These are phyloP conservation scores for Elephantulus edwardii DNA, from an alignment of 2,113 vertebrate species.

Conservation along the genomic window DNA sequence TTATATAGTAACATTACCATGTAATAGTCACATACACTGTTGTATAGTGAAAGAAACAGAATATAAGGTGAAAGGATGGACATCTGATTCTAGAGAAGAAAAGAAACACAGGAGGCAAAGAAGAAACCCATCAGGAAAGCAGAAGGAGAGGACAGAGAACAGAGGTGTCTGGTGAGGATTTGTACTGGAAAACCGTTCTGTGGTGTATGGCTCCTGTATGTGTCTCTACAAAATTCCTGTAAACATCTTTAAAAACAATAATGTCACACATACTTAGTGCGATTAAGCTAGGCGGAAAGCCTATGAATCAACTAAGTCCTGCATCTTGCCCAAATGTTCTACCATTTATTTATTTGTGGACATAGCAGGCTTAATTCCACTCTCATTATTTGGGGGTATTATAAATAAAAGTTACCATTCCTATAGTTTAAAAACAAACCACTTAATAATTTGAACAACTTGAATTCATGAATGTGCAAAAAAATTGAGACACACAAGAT, in stretches of 20 bases:
- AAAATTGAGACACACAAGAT: conserved; percentile 43
- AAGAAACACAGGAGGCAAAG: neutral
- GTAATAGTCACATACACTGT: too few relatives aligned
- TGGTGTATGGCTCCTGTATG: neutral
- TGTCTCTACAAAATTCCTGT: neutral
- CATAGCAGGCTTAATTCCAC: neutral
- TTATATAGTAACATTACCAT: too few relatives aligned
- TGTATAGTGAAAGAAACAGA: neutral
- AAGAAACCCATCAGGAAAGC: neutral
- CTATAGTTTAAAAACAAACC: neutral
- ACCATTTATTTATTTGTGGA: neutral
- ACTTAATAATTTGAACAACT: conserved; percentile 56
- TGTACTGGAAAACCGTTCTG: neutral
- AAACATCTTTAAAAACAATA: neutral
- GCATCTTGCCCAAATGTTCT: neutral
- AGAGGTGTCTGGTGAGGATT: neutral
- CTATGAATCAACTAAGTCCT: neutral
- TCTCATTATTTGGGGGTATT: neutral
- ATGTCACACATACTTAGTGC: neutral
- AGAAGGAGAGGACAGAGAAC: neutral
- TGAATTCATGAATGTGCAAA: conserved; percentile 50
- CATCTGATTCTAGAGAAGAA: neutral
- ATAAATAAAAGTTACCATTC: conserved; percentile 2
- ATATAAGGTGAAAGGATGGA: neutral
- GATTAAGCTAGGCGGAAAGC: neutral